Evolutionary conservation across 2,113 vertebrate species (phyloP).

Genomic region (Garra rufa): DNA sequence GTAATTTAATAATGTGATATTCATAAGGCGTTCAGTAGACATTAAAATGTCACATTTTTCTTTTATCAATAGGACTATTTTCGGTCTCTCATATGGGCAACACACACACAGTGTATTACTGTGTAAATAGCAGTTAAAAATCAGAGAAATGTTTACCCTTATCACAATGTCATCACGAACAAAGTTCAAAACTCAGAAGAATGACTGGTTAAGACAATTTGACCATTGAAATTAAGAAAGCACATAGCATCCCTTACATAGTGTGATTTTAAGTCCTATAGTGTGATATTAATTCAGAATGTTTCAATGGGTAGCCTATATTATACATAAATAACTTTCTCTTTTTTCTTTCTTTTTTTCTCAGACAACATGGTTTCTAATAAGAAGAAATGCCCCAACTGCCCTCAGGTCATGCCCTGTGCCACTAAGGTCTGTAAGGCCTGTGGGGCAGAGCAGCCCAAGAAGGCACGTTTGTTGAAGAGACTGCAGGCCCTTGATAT

Average conservation of each 20-base stretch:
- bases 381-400: background rate
- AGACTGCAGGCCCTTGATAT: constrained; percentile 9
- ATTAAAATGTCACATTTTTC: no score
- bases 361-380: constrained; percentile 10
- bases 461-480: constrained; percentile 2
- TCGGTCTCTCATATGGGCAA: background rate
- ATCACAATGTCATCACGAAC: background rate
- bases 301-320: background rate
- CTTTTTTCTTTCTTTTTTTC: background rate
- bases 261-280: background rate
- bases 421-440: background rate
- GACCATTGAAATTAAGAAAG: background rate
- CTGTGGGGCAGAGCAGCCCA: constrained; percentile 5
- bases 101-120: background rate
- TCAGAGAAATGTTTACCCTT: background rate
- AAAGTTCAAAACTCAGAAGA: background rate
- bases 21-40: no score
- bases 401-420: constrained; percentile 4
- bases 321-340: constrained; percentile 5
- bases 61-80: background rate
- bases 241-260: background rate
- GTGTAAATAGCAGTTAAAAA: constrained; percentile 12
- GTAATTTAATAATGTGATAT: background rate
- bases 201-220: constrained; percentile 3
- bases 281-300: background rate